phyloP scores from a whole-genome alignment of 2,797 vertebrate genomes.

The Myotis myotis region DNA sequence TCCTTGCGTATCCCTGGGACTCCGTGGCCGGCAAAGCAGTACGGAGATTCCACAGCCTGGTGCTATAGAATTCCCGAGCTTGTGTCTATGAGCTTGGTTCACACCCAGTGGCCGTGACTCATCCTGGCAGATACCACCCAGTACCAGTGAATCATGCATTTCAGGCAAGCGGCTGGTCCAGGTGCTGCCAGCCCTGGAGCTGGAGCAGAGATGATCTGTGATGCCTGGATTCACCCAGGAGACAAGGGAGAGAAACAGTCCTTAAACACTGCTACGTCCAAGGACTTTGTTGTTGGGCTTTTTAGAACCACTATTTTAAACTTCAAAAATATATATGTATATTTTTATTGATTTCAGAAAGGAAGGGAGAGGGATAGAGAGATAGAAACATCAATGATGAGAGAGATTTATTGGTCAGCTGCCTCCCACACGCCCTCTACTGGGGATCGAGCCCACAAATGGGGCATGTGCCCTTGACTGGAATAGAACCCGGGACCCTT shows the following conservation, averaged over 20 bases:
- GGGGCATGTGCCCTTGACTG: too few species aligned
- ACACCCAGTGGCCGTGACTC: neutral
- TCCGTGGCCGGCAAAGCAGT: accelerated
- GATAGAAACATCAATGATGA: too few species aligned
- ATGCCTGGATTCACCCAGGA: neutral
- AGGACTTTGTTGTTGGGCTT: neutral
- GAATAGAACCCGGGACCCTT: too few species aligned
- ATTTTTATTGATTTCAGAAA: too few species aligned
- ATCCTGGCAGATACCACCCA: too few species aligned
- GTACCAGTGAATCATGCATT: accelerated
- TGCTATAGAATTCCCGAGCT: neutral
- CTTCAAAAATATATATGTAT: too few species aligned
- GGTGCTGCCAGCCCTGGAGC: neutral
- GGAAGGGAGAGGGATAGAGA: too few species aligned
- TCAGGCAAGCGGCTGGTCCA: neutral
- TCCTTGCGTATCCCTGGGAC: neutral
- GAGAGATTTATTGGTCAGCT: too few species aligned
- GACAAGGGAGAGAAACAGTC: neutral
- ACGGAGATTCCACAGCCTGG: too few species aligned
- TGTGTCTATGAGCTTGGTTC: neutral
- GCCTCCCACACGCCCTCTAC: too few species aligned
- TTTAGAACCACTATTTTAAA: neutral
- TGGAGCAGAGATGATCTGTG: neutral
- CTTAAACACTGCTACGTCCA: accelerated
- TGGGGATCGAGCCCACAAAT: too few species aligned